Evolutionary conservation across 2,113 vertebrate genomes (phyloP).

Genomic region (Cryptotis parvus): DNA sequence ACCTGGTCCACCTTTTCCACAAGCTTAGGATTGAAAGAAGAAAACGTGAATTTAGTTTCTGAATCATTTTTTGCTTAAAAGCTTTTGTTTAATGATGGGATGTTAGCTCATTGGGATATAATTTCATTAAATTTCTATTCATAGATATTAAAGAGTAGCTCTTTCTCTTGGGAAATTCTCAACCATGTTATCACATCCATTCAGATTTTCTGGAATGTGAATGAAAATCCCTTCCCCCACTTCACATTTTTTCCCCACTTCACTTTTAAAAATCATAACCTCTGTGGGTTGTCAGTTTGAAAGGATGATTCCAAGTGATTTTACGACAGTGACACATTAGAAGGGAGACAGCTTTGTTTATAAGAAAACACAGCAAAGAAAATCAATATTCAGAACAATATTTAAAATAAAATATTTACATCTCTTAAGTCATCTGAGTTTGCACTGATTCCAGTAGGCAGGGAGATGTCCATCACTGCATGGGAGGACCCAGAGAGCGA

Average conservation of each 20-base stretch:
- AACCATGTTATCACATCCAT: not conserved
- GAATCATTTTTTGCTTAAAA: constrained; percentile 26
- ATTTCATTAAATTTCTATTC: not conserved
- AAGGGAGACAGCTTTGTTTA: constrained; percentile 18
- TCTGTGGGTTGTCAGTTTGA: not conserved
- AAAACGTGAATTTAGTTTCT: constrained; percentile 26
- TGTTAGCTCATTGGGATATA: not conserved
- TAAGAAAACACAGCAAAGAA: constrained; percentile 33
- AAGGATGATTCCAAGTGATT: constrained; percentile 44
- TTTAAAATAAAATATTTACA: constrained; percentile 82
- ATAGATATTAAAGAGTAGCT: not conserved
- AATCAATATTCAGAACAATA: not conserved
- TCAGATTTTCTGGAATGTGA: not conserved
- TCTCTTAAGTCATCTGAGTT: constrained; percentile 90
- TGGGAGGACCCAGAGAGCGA: constrained; percentile 86
- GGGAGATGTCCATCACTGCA: constrained; percentile 93
- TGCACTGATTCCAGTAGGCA: constrained; percentile 91
- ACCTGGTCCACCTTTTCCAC: constrained; percentile 87
- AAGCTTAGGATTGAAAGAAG: constrained; percentile 86
- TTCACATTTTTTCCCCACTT: not conserved
- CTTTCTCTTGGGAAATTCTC: not conserved
- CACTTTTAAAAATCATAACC: constrained; percentile 8
- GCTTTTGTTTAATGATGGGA: not conserved
- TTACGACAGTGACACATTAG: not conserved
- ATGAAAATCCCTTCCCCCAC: no score